Base-by-base conservation (phyloP, 2,888 invertebrate species). In the Scrobipalpa costella region DNA sequence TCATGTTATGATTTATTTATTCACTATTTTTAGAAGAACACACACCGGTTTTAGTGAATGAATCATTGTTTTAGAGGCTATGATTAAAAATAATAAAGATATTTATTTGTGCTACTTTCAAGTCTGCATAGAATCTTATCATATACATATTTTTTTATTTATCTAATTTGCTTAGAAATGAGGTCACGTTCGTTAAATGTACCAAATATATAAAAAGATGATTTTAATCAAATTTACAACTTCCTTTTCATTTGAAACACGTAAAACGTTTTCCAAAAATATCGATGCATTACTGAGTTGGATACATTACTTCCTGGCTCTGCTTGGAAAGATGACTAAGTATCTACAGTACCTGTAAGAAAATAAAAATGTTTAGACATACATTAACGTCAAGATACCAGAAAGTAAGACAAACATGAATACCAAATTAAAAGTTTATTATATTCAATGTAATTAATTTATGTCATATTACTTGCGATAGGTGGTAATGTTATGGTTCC, bases 231-330 rank as follows among this genome's bases (percentile, higher is more conserved):
- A 50, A 50, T 9, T 50, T 19, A 50, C 38, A 52, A 58, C 52
- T 52, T 59, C 63, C 59, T 38, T 38, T 63, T 63, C 59, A 59
- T 40, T 36, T 6, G 5, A 2, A 36, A 13, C 21, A 34, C 27
- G 49, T 0, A 19, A 61, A 19, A 61, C 17, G n/a, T 34, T 49
- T 62, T 34, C 61, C 55, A 21, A 63, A 64, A 62, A 59, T 60
- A 65, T 57, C 55, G 40, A 38, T 62, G 44, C 65, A 65, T 63
- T 61, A 17, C 17, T 13, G 17, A 15, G 50, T 17, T 38, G 34
- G 44, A 63, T 55, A 40, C 38, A 62, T 61, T 47, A 36, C 58
- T 62, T 64, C 62, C 64, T 57, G 58, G 19, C 9, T 49, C n/a
- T 61, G 17, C 9, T 44, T 7, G 13, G 40, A 15, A 58, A 50